A percentile compares a stretch with the other conserved stretches of the same genome.
These are phyloP conservation scores for Hypomesus transpacificus DNA, from an alignment of 2,113 vertebrate genomes.

Conservation along the genomic window DNA sequence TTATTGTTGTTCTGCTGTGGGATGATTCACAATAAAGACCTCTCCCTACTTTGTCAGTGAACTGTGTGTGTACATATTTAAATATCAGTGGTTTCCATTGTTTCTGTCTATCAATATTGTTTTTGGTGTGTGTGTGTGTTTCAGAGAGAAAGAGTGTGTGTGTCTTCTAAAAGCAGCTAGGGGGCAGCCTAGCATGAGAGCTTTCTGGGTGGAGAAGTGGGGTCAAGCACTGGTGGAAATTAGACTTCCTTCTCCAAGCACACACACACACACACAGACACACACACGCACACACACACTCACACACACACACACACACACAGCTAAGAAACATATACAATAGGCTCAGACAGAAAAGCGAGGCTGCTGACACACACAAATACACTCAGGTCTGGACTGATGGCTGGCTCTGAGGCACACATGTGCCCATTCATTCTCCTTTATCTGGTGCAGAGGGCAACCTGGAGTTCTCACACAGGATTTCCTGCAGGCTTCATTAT, in stretches of 20 bases:
- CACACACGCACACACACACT: constrained; percentile 27
- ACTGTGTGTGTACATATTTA: background rate
- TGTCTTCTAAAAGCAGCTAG: constrained; percentile 53
- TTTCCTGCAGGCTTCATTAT: constrained; percentile 52
- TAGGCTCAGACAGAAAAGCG: background rate
- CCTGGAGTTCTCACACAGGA: constrained; percentile 43
- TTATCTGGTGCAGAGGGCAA: constrained; percentile 38
- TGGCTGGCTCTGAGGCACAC: constrained; percentile 7
- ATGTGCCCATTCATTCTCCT: constrained; percentile 33
- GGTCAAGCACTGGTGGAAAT: constrained; percentile 42
- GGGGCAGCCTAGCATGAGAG: constrained; percentile 66
- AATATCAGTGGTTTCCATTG: background rate
- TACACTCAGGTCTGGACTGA: background rate
- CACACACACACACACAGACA: constrained; percentile 31
- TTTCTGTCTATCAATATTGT: background rate
- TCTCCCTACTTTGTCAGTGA: background rate
- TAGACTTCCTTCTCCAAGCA: constrained; percentile 30
- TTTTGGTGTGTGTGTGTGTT: background rate
- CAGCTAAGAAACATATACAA: background rate
- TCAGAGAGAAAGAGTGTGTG: background rate
- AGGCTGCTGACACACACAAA: constrained; percentile 15
- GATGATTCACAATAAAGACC: background rate
- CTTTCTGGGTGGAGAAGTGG: constrained; percentile 18
- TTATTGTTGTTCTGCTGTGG: background rate
- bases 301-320: constrained; percentile 38